Conservation (phyloP, 2,113 vertebrate genomes). For the Psophia crepitans region DNA sequence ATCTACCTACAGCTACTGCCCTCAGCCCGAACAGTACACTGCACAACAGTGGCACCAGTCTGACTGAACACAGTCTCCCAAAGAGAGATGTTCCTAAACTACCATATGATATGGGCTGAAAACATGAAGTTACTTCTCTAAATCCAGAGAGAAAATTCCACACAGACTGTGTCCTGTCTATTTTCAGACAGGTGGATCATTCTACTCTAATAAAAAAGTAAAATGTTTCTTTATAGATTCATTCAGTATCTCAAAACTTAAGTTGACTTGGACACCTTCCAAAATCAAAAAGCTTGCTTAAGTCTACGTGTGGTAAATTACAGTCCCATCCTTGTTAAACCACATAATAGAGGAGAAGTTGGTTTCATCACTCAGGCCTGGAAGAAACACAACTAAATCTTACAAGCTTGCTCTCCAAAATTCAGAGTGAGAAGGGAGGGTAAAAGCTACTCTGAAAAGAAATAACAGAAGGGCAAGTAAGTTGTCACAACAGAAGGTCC, state of each 20-base stretch:
- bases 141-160: background rate
- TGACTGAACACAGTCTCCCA: background rate
- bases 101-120: background rate
- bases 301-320: background rate
- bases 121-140: background rate
- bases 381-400: background rate
- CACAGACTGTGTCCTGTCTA: background rate
- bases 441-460: background rate
- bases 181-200: background rate
- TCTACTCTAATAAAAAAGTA: background rate
- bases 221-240: background rate
- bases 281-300: background rate
- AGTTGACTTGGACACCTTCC: background rate
- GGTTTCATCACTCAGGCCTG: background rate
- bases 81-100: background rate
- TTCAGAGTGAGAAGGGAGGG: background rate
- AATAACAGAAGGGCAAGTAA: background rate
- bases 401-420: constrained; percentile 17
- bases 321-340: background rate
- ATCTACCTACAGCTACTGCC: background rate
- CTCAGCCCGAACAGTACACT: rapidly evolving
- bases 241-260: background rate
- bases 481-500: background rate
- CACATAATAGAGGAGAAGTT: background rate
- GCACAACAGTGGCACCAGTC: rapidly evolving